Percentiles rank a stretch among this genome's conserved stretches.
Conservation (phyloP, 1,140 invertebrate species). For the Aplysia californica region DNA sequence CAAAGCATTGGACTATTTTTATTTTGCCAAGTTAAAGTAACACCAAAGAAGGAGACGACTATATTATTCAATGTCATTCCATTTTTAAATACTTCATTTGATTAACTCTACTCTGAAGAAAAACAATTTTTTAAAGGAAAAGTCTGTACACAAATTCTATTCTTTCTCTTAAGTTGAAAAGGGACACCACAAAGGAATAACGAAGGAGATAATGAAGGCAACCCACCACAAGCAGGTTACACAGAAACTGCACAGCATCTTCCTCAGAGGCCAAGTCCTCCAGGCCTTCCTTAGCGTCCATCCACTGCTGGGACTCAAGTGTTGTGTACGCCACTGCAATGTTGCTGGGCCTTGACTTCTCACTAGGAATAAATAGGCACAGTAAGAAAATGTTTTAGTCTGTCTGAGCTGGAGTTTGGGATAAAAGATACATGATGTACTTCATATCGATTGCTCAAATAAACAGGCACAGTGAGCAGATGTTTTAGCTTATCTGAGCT, state of each 20-base stretch:
- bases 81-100: background rate
- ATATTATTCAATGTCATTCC: background rate
- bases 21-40: too few species aligned
- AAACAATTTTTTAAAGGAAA: background rate
- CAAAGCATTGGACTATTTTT: too few species aligned
- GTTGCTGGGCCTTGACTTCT: constrained; percentile 56
- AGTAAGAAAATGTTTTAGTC: too few species aligned
- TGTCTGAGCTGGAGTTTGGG: too few species aligned
- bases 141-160: background rate
- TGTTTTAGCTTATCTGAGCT: too few species aligned
- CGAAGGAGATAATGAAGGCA: background rate
- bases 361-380: too few species aligned
- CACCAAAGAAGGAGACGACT: background rate
- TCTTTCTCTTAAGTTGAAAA: background rate
- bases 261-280: constrained; percentile 55
- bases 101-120: background rate
- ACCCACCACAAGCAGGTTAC: constrained; percentile 51
- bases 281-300: constrained; percentile 59
- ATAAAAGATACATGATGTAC: too few species aligned
- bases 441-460: too few species aligned
- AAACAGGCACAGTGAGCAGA: too few species aligned
- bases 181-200: too few species aligned
- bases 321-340: constrained; percentile 54
- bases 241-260: constrained; percentile 47
- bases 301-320: constrained; percentile 53